These are phyloP conservation scores for Campylomormyrus tamandua DNA, from an alignment of 2,113 vertebrate genomes.

Conservation along the genomic window DNA sequence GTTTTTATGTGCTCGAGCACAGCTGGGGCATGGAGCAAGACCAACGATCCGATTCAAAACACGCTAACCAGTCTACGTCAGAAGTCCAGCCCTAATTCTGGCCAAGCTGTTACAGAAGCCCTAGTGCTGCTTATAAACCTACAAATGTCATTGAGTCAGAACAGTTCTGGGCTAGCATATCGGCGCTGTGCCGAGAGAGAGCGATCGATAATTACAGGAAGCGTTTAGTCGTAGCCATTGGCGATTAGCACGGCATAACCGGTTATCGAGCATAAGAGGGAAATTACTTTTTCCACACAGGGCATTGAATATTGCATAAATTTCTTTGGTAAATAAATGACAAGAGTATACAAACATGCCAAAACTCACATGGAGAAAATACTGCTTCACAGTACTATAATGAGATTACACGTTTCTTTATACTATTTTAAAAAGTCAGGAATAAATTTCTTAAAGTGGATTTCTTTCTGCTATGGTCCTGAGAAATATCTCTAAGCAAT, in stretches of 20 bases:
- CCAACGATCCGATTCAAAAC: not conserved
- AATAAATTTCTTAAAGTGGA: not conserved
- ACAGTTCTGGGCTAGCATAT: not conserved
- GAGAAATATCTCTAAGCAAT: not conserved
- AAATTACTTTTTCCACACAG: not conserved
- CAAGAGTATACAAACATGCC: not conserved
- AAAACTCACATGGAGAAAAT: not conserved
- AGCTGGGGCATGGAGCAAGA: not conserved
- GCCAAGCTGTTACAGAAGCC: not conserved
- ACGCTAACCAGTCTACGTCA: not conserved
- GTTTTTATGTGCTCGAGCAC: not conserved
- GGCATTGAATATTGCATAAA: not conserved
- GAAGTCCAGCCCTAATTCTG: not conserved
- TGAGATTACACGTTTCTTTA: not conserved
- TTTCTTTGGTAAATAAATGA: not conserved
- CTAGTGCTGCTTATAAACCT: not conserved
- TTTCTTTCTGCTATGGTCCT: not conserved
- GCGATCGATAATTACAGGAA: not conserved
- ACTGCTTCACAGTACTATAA: not conserved
- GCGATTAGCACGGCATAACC: not conserved
- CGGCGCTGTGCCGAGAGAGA: not conserved
- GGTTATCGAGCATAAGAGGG: not conserved
- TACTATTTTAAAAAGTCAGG: not conserved
- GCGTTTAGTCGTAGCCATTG: not conserved
- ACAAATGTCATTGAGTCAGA: not conserved